Conservation (phyloP, 1,140 invertebrate genomes). For the Periplaneta americana region DNA sequence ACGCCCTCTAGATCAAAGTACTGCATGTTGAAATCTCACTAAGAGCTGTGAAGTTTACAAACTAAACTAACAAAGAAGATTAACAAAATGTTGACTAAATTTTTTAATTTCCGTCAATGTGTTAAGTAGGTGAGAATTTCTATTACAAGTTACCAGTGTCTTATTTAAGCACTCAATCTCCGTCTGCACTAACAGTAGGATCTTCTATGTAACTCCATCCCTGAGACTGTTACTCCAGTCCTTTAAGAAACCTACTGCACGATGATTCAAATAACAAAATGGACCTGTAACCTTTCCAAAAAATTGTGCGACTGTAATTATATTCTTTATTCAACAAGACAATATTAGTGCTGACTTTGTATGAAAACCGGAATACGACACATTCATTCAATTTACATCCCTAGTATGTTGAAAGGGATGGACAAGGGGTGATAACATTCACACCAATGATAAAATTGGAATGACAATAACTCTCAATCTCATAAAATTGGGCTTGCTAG, state of each 20-base stretch:
- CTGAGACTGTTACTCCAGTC: not conserved
- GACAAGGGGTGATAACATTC: not conserved
- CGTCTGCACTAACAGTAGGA: not conserved
- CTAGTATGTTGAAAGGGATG: not conserved
- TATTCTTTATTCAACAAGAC: not conserved
- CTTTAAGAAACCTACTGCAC: not conserved
- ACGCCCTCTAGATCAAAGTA: no score
- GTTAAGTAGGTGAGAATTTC: not conserved
- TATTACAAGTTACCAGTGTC: no score
- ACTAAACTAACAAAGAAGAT: no score
- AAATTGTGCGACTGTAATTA: not conserved
- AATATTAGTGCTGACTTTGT: not conserved
- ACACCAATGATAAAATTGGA: not conserved
- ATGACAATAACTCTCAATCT: not conserved
- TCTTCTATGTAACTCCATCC: not conserved
- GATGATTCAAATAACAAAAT: not conserved
- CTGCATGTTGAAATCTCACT: no score
- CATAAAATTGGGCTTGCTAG: not conserved
- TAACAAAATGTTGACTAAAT: no score
- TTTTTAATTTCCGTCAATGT: no score
- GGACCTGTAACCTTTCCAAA: not conserved
- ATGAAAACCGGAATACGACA: not conserved
- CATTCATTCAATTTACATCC: not conserved
- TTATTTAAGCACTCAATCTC: not conserved
- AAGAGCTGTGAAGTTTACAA: no score